These are phyloP conservation scores for Eilema sororculum DNA, from an alignment of 2,888 invertebrate species.

Conservation along the genomic window DNA sequence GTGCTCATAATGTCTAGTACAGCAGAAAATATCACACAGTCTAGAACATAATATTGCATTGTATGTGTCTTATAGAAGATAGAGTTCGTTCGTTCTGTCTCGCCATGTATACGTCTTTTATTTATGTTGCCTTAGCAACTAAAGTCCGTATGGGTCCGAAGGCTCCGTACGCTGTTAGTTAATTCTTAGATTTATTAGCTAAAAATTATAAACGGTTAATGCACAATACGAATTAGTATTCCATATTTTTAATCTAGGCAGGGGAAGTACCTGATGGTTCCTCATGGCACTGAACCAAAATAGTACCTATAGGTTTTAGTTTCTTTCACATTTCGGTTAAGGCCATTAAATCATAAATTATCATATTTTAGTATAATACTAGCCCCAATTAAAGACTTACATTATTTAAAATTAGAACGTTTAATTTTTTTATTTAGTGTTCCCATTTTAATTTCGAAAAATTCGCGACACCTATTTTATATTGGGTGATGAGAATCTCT, in stretches of 20 bases:
- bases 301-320: slow-evolving; percentile 37
- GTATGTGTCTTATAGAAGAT: slow-evolving; percentile 28
- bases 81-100: slow-evolving; percentile 19
- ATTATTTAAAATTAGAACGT: not conserved
- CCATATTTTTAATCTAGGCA: slow-evolving; percentile 23
- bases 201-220: slow-evolving; percentile 39
- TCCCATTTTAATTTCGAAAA: not conserved
- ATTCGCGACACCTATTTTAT: not conserved
- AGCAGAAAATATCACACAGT: slow-evolving; percentile 1
- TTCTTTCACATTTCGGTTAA: slow-evolving; percentile 10
- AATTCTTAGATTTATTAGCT: slow-evolving; percentile 49
- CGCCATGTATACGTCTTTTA: slow-evolving; percentile 39
- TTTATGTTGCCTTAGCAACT: slow-evolving; percentile 39
- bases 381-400: slow-evolving; percentile 8
- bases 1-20: not conserved
- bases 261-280: slow-evolving; percentile 25
- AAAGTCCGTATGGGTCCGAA: slow-evolving; percentile 41
- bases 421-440: not conserved
- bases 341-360: not conserved
- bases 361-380: slow-evolving; percentile 11
- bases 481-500: not conserved
- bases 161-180: slow-evolving; percentile 50
- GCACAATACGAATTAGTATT: slow-evolving; percentile 34
- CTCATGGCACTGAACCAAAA: slow-evolving; percentile 46
- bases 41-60: slow-evolving; percentile 24